Conservation (phyloP, 2,113 vertebrate genomes). For the mouse (Mus musculus) region GRCm39 chr2:181066501-181067000, state of each 20-base stretch:
- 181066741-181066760: not conserved
- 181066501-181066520: rapidly evolving
- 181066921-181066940: not conserved
- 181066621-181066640: not conserved
- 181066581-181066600: conserved; percentile 6
- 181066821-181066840: too few species aligned
- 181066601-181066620: not conserved
- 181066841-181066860: not conserved
- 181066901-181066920: not conserved
- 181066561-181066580: not conserved
- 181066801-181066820: not conserved
- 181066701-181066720: not conserved
- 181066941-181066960: not conserved
- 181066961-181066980: not conserved
- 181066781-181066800: not conserved
- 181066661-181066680: not conserved
- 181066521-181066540: not conserved
- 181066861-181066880: not conserved
- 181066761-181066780: not conserved
- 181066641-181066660: not conserved
- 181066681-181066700: not conserved
- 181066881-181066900: not conserved
- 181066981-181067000: not conserved
- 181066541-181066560: not conserved
- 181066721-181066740: not conserved